Evolutionary conservation across 35 echinoderm and acorn worm genomes (phyloP).

Genomic region (Patiria miniata): DNA sequence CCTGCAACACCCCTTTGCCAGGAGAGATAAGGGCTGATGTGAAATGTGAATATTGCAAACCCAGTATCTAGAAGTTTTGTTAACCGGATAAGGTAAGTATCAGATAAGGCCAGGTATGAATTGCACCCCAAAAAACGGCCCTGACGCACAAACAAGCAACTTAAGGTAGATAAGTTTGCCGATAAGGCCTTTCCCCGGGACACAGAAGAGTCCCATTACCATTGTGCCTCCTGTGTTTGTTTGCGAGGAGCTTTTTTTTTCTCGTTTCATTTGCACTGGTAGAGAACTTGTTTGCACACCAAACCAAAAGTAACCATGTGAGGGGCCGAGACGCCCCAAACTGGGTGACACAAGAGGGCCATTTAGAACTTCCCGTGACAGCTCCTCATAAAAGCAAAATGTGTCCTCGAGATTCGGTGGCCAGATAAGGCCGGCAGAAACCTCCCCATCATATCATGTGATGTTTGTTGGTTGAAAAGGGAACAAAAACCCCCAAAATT

Average conservation of each 20-base stretch:
- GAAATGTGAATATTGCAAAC: no score
- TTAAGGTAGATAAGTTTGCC: constrained; percentile 1
- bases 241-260: background rate
- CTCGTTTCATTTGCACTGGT: constrained; percentile 6
- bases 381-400: background rate
- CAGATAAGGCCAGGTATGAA: constrained; percentile 8
- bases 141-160: constrained; percentile 16
- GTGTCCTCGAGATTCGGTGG: background rate
- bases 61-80: no score
- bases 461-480: background rate
- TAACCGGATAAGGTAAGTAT: background rate
- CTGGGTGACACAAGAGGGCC: constrained; percentile 26
- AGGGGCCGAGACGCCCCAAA: background rate
- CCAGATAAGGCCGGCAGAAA: background rate
- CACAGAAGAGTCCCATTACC: background rate
- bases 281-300: constrained; percentile 1
- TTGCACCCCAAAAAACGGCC: constrained; percentile 15
- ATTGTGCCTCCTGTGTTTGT: constrained; percentile 13
- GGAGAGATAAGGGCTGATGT: no score
- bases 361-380: constrained; percentile 16
- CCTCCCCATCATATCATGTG: background rate
- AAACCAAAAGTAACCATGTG: background rate
- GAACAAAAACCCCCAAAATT: background rate
- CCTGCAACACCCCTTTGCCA: no score
- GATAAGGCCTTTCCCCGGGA: constrained; percentile 22